Base-by-base conservation (phyloP, 2,797 vertebrate genomes). In the Premnoplex brunnescens region DNA sequence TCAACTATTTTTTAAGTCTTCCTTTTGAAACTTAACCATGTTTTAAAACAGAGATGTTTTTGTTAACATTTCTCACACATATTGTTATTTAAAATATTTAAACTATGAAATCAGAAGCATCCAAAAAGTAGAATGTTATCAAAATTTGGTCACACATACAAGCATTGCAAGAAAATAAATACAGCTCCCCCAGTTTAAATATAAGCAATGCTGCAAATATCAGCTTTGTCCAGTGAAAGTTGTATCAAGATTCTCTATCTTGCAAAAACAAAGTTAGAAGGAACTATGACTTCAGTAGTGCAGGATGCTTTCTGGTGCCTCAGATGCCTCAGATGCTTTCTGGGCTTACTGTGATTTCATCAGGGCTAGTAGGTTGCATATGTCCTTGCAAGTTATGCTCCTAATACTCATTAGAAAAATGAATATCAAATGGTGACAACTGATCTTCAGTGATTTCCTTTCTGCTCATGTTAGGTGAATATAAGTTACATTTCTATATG, bases 371-470 rank as follows among this genome's bases (percentile, higher is more conserved):
- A 63, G 22, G 36, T 46, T 90, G 32, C 59, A 91, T 37, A 39
- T 88, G 22, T 44, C 37, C 71, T 95, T 88, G 19, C 20, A 81
- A 75, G 39, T 18, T 37, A 13, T 74, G 7, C 48, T 94, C 36
- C 60, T 81, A 86, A 72, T 75, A 88, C 18, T 85, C 39, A 56
- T 91, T 88, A 64, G 19, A 81, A 79, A 51, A 97, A 60, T 36
- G 0, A 48, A 43, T 24, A 73, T 77, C 34, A 49, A 51, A 17
- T 13, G 28, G 18, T 26, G 87, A 19, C 22, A 90, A 72, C 72
- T 86, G 52, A 93, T 95, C 86, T 94, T 55, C 52, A 60, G 64
- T 86, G 17, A 66, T 88, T 85, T 93, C n/a, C 27, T 95, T 96
- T 93, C 43, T 92, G 48, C 28, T 68, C 28, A 41, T 28, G 19